Percentiles rank a stretch among this genome's conserved stretches.
These are phyloP conservation scores for Pangasius sanitwongsei DNA, from an alignment of 2,797 vertebrate species.

Conservation along the genomic window DNA sequence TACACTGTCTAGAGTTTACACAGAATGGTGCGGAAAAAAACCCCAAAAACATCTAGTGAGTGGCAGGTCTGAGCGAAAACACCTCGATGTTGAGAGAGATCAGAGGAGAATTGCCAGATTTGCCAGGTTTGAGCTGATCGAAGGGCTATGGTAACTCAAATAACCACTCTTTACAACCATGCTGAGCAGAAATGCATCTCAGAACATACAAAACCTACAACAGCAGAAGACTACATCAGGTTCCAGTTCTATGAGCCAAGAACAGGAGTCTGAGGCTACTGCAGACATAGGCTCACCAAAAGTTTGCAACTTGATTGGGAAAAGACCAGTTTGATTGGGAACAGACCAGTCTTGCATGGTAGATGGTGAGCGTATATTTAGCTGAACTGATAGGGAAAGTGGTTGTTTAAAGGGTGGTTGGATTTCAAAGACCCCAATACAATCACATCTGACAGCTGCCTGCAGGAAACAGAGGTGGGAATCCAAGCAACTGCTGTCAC, in stretches of 20 bases:
- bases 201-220: neutral
- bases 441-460: slow-evolving; percentile 64
- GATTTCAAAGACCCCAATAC: slow-evolving; percentile 37
- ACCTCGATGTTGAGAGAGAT: neutral
- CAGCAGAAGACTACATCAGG: neutral
- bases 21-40: neutral
- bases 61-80: neutral
- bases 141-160: neutral
- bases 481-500: slow-evolving; percentile 76
- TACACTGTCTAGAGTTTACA: neutral
- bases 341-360: neutral
- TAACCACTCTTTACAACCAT: neutral
- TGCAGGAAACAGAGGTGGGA: slow-evolving; percentile 43
- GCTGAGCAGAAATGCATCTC: neutral
- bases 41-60: neutral
- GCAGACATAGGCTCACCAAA: neutral
- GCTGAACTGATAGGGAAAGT: neutral
- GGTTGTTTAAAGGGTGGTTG: slow-evolving; percentile 11
- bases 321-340: neutral
- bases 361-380: neutral
- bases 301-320: neutral
- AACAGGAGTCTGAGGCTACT: neutral
- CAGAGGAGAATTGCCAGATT: neutral
- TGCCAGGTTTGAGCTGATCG: neutral
- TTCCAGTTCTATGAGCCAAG: neutral